Evolutionary conservation across 2,888 invertebrate species (phyloP), one percentile per base, ranked within the genome.

Genomic region (Pachymerium ferrugineum): DNA sequence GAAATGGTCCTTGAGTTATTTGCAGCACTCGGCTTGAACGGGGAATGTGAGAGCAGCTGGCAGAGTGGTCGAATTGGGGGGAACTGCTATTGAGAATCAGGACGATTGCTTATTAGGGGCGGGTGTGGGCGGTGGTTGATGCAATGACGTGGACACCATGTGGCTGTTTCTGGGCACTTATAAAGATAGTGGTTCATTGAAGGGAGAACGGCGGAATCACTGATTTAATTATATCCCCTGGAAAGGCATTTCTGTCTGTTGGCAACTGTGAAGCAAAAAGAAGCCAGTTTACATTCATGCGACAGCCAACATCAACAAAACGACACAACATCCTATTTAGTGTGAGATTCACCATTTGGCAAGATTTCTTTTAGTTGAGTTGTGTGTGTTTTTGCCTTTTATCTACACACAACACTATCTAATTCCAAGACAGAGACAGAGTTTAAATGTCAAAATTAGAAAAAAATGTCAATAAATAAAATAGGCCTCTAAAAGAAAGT

Each of bases 261-360:
- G n/a, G n/a, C n/a, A n/a, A n/a, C n/a, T n/a, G n/a, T 62, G 62
- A 28, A 62, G 62, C 62, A n/a, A 28, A 28, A 62, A 62, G 62
- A 62, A 62, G 62, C 62, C 62, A 62, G 62, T 62, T 62, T 62
- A 62, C 62, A 62, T 62, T 62, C 62, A 62, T 62, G 62, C 62
- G 62, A 62, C 62, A 62, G 62, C 62, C 62, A 62, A 62, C 62
- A 62, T 22, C 62, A 62, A 62, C 62, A 62, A 62, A 62, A 25
- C n/a, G 62, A 62, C 62, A 62, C 62, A 62, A 62, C 62, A 62
- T 62, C 62, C 62, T 62, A 38, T 38, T 62, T 62, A 62, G 62
- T 62, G 62, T 28, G 22, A 28, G 62, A 62, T 14, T 28, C 62
- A 62, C 25, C 62, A 62, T 28, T 62, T 62, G 62, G 62, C 62